A percentile compares a stretch with the other conserved stretches of the same genome.
Evolutionary conservation across 2,797 vertebrate species (phyloP).

Genomic region (Sebastes reedi): DNA sequence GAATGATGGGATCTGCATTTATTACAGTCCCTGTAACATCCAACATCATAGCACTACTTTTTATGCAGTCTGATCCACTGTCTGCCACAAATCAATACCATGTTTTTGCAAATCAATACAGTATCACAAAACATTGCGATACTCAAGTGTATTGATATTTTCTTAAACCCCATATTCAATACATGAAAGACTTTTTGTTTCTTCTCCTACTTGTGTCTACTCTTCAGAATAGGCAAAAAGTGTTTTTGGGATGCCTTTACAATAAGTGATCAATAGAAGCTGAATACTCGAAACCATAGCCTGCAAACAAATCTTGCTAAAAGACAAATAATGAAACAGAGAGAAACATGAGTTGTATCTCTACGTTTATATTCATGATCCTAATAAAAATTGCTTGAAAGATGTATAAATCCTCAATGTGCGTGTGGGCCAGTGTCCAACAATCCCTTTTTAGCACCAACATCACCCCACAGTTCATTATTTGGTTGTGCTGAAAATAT

Average conservation of each 20-base stretch:
- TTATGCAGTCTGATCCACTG: no score
- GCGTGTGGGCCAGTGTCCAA: neutral
- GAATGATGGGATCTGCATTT: no score
- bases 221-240: neutral
- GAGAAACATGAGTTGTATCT: neutral
- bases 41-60: no score
- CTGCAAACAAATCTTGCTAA: neutral
- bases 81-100: no score
- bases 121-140: no score
- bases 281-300: neutral
- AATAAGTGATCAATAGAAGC: neutral
- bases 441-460: neutral
- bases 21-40: no score
- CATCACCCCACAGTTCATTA: neutral
- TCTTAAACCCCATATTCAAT: neutral
- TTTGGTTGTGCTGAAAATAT: neutral
- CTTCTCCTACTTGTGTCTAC: neutral
- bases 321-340: neutral
- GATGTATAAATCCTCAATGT: neutral
- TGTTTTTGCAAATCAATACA: no score
- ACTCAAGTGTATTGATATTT: no score
- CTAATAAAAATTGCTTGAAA: rapidly evolving
- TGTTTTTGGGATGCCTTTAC: neutral
- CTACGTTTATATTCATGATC: neutral
- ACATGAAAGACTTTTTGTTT: neutral